Base-by-base conservation (phyloP, 2,797 vertebrate species). In the Sebastes jordani region DNA sequence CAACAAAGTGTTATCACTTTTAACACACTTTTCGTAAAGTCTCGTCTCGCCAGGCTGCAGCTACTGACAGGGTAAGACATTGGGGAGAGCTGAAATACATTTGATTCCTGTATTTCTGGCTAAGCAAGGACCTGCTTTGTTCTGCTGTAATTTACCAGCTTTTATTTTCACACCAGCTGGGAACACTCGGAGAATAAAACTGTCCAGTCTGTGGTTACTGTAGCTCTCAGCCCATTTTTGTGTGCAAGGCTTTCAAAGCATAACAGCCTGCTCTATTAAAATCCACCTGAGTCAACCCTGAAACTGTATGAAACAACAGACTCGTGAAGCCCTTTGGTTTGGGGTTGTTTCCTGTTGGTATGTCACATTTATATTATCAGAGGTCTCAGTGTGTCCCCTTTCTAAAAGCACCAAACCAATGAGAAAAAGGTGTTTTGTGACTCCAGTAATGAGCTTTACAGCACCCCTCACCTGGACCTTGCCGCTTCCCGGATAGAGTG, bases 151-250 rank as follows among this genome's bases (percentile, higher is more conserved):
- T 76, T 85, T 52, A 72, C 74, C 72, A 68, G 59, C 74, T 80
- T 83, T 81, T 58, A 63, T 86, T 82, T 76, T 63, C 63, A 36
- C 56, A 73, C 77, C 87, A 90, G 88, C 88, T 90, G 90, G 76
- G 58, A 84, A 82, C 82, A 84, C 85, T 86, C 55, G 80, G 61
- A 58, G 23, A 42, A 52, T 64, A 36, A 75, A 63, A 46, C 18
- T 0, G 63, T 81, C 81, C 81, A 46, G 78, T 36, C 59, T 65
- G 27, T 18, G 80, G 60, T 74, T 67, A 42, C 38, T 42, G 38
- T 42, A 32, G 74, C 60, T 60, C 81, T 86, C 18, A 13, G 71
- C 46, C 49, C 65, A 59, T 73, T 73, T 88, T 46, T 9, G 20
- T 52, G 49, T 10, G 49, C 49, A 52, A 11, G 34, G 49, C 22